Conservation (phyloP, 2,888 invertebrate species). For the Amaurobius ferox region DNA sequence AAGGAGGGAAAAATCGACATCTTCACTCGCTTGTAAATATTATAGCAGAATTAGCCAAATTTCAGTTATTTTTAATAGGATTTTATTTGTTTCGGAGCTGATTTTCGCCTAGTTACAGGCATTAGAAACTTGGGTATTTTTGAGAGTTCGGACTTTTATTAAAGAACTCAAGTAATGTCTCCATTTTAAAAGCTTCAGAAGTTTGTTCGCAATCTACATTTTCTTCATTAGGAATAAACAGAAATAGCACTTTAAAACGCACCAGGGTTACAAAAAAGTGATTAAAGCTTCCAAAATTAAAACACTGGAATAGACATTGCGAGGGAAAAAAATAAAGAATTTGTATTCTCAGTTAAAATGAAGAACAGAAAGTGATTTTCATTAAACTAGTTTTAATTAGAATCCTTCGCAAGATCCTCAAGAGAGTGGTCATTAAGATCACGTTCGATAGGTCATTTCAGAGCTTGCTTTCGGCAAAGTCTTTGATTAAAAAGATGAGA, state of each 20-base stretch:
- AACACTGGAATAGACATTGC: slow-evolving; percentile 63
- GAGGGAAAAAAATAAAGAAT: slow-evolving; percentile 45
- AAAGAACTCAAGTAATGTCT: slow-evolving; percentile 13
- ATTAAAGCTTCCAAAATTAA: slow-evolving; percentile 66
- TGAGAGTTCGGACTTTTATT: slow-evolving; percentile 33
- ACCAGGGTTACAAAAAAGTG: slow-evolving; percentile 50
- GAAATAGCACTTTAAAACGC: slow-evolving; percentile 49
- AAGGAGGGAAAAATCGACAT: slow-evolving; percentile 16
- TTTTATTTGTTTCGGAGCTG: slow-evolving; percentile 43
- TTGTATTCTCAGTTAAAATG: slow-evolving; percentile 59
- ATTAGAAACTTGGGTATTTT: neutral
- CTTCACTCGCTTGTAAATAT: slow-evolving; percentile 29
- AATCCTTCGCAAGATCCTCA: slow-evolving; percentile 60
- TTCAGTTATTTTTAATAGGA: slow-evolving; percentile 27
- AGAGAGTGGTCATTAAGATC: slow-evolving; percentile 63
- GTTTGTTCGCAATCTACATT: slow-evolving; percentile 25
- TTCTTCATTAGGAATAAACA: slow-evolving; percentile 53
- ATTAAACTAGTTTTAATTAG: slow-evolving; percentile 71
- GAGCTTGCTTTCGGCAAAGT: slow-evolving; percentile 61
- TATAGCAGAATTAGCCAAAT: slow-evolving; percentile 29
- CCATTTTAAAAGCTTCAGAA: neutral
- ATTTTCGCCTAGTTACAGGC: neutral
- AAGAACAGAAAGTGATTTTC: slow-evolving; percentile 70
- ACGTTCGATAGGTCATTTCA: slow-evolving; percentile 66
- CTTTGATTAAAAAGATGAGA: slow-evolving; percentile 71